Percentiles rank a stretch among this genome's conserved stretches.
Evolutionary conservation across 2,888 invertebrate species (phyloP).

Genomic region (Tetheella fluctuosa): DNA sequence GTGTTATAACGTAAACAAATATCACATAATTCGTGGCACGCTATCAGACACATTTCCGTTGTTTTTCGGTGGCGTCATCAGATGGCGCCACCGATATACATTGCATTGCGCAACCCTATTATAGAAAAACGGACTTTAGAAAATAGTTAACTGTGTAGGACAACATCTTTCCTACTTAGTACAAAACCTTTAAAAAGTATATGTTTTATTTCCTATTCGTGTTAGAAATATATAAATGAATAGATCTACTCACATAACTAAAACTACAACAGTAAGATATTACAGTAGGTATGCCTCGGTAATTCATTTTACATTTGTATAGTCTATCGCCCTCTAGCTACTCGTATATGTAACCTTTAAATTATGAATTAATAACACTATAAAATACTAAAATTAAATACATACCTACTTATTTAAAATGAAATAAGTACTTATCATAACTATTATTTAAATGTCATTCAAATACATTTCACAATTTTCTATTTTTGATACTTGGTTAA

Average conservation of each 20-base stretch:
- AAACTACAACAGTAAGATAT: neutral
- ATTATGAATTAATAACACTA: constrained; percentile 11
- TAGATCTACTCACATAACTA: neutral
- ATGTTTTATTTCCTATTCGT: no score
- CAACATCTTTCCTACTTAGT: neutral
- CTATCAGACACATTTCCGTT: no score
- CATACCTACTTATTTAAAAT: constrained; percentile 11
- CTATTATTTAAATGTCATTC: constrained; percentile 16
- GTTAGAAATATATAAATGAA: neutral
- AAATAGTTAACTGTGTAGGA: no score
- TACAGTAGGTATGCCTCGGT: neutral
- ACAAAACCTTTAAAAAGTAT: neutral
- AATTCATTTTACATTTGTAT: neutral
- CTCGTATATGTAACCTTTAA: neutral
- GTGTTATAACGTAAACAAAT: no score
- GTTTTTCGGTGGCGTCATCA: no score
- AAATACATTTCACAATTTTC: constrained; percentile 5
- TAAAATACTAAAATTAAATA: constrained; percentile 10
- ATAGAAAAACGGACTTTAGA: no score
- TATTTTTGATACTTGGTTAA: neutral
- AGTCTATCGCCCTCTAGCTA: neutral
- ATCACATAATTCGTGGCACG: no score
- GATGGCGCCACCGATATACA: no score
- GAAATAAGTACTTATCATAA: constrained; percentile 20
- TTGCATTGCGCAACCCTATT: no score